phyloP scores from a whole-genome alignment of 2,888 invertebrate species.

The Neoascia interrupta region DNA sequence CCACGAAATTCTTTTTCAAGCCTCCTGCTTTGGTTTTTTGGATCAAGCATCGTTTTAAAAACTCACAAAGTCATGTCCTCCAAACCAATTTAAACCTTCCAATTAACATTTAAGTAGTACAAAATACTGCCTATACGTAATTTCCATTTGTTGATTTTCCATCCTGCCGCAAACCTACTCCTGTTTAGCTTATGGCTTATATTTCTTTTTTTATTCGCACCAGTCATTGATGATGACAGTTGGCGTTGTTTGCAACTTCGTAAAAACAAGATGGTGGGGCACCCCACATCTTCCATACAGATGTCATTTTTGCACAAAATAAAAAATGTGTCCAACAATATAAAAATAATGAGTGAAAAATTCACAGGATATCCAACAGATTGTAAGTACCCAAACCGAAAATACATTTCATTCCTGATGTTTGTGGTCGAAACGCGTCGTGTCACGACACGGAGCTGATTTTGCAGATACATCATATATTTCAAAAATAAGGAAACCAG shows the following conservation, averaged over 20 bases:
- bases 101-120: too few relatives aligned
- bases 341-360: constrained; percentile 43
- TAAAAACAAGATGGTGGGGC: too few relatives aligned
- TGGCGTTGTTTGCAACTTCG: constrained; percentile 12
- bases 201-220: constrained; percentile 3
- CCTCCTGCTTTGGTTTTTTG: too few relatives aligned
- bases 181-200: too few relatives aligned
- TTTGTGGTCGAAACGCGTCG: constrained; percentile 37
- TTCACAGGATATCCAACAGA: constrained; percentile 18
- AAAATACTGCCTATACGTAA: too few relatives aligned
- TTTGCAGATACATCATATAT: constrained; percentile 5
- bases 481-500: constrained; percentile 4
- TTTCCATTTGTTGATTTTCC: too few relatives aligned
- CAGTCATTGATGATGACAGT: constrained; percentile 7
- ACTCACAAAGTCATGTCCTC: too few relatives aligned
- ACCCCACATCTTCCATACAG: too few relatives aligned
- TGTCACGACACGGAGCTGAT: constrained; percentile 18
- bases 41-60: too few relatives aligned
- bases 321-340: constrained; percentile 12
- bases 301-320: constrained; percentile 3
- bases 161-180: too few relatives aligned
- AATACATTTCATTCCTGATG: constrained; percentile 29
- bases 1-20: too few relatives aligned
- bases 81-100: too few relatives aligned
- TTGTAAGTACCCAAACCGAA: constrained; percentile 20